A percentile compares a stretch with the other conserved stretches of the same genome.
Conservation (phyloP, 2,113 vertebrate species). For the Eurypyga helias region DNA sequence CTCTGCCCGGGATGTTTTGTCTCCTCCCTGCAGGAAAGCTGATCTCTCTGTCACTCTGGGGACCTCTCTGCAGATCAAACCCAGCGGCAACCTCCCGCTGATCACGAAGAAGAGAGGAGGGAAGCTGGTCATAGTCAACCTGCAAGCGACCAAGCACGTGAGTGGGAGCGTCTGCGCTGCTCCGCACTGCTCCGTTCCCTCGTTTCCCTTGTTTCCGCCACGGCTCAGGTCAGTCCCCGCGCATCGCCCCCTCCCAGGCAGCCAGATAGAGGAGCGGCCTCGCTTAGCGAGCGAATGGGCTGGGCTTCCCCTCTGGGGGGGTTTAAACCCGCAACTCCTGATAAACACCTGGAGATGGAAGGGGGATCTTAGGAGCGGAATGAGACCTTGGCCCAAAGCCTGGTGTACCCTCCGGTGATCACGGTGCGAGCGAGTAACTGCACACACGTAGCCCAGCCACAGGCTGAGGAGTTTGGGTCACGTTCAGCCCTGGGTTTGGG, state of each 20-base stretch:
- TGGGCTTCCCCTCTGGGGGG: neutral
- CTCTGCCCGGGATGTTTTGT: neutral
- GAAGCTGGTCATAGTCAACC: constrained; percentile 91
- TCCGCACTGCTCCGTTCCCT: neutral
- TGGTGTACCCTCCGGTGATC: neutral
- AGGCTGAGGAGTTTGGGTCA: fast-evolving
- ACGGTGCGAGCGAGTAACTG: neutral
- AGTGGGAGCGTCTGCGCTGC: neutral
- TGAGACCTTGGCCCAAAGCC: neutral
- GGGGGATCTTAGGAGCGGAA: neutral
- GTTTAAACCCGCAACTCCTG: neutral
- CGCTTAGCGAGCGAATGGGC: neutral
- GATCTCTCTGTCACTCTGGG: constrained; percentile 93
- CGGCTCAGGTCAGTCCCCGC: neutral
- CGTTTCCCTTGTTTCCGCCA: neutral
- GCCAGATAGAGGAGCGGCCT: neutral
- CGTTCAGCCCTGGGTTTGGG: neutral
- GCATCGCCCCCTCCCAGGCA: neutral
- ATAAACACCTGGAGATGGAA: neutral
- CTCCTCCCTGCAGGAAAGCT: constrained; percentile 78
- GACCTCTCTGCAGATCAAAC: constrained; percentile 96
- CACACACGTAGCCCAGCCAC: fast-evolving
- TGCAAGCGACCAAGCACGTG: constrained; percentile 96
- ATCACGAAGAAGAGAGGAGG: constrained; percentile 94
- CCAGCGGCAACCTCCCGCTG: constrained; percentile 92